Base-by-base conservation (phyloP, 2,888 invertebrate genomes). In the Eulithis prunata region DNA sequence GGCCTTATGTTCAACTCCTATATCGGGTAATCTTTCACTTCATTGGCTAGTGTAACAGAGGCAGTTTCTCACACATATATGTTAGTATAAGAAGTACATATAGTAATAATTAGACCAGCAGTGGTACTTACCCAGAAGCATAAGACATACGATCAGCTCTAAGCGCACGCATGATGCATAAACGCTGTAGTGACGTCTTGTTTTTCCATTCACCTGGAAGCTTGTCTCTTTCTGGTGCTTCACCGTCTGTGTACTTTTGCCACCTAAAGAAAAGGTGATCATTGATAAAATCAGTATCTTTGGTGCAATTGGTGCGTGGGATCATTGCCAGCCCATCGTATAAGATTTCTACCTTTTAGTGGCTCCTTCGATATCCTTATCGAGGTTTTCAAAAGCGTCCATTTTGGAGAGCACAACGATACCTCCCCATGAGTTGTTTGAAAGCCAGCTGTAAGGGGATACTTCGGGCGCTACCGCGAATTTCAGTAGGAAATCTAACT, bases 191-290 rank as follows among this genome's bases (percentile, higher is more conserved):
- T 0, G 97, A 93, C 0, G 95, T 94, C 85, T 98, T 98, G 79
- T 96, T 96, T 85, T 98, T 99, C 99, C 99, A 99, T 81, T 99
- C 99, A 66, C 98, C 98, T 0, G 99, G 99, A 74, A 98, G 94
- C 84, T 97, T 98, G 85, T 99, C 98, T 78, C 96, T 96, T 86
- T 99, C 99, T 0, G 99, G 98, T 68, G 96, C 96, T 83, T 99
- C 98, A 21, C 97, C 96, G 77, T 99, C 98, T 0, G 97, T 96
- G 79, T 98, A 97, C 82, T 97, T 98, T 79, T 96, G 96, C 99
- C 99, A 99, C 63, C 98, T 94, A 62, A 28, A 55, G 11, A 51
- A 49, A 21, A 49, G 11, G 14, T 21, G 21, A 21, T 21, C 14
- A 32, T 32, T 32, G 32, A 32, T 32, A 32, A 6, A 32, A 32